Evolutionary conservation across 2,797 vertebrate genomes (phyloP), one percentile per base, ranked within the genome.

Genomic region (Emydoidea blandingii): DNA sequence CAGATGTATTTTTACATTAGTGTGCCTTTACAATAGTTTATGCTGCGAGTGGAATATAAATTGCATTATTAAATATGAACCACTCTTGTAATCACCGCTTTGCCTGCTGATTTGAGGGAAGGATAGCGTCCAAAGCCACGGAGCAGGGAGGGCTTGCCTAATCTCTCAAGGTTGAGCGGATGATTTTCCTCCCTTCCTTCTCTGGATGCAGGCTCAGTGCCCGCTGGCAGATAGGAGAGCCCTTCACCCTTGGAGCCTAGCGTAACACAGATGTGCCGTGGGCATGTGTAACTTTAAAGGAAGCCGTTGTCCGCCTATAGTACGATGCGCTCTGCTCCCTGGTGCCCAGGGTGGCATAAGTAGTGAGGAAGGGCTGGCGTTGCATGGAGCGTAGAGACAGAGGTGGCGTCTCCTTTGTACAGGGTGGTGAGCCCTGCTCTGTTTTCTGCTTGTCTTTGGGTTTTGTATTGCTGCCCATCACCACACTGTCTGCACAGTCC

Each of bases 1-100:
- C 98, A 98, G 98, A 98, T 98, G 98, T 98, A 98, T 98, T 98
- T 98, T 98, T 98, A 98, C 98, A 98, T 98, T 98, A 98, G 98
- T 97, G 98, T 97, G 98, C 98, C 98, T 98, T 98, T 98, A 98
- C 98, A 98, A 98, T 98, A 98, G 98, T 98, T 98, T 98, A 98
- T 98, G 98, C 98, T 97, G 98, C 98, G 98, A 98, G 98, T 96
- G 97, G 98, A 98, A 98, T 98, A 98, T 98, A 98, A 98, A 98
- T 98, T 98, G 98, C 98, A 3, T 98, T 98, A 98, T 98, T 98
- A 98, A 98, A 98, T 98, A 98, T 98, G 97, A 98, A 98, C 97
- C 97, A 88, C 97, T 98, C 97, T 94, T 84, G 94, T 95, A 97
- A 94, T 91, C 79, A 5, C 96, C 87, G 97, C 96, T 96, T 96